These are phyloP conservation scores for Tetramorium bicarinatum DNA, from an alignment of 2,888 invertebrate species.

Conservation along the genomic window DNA sequence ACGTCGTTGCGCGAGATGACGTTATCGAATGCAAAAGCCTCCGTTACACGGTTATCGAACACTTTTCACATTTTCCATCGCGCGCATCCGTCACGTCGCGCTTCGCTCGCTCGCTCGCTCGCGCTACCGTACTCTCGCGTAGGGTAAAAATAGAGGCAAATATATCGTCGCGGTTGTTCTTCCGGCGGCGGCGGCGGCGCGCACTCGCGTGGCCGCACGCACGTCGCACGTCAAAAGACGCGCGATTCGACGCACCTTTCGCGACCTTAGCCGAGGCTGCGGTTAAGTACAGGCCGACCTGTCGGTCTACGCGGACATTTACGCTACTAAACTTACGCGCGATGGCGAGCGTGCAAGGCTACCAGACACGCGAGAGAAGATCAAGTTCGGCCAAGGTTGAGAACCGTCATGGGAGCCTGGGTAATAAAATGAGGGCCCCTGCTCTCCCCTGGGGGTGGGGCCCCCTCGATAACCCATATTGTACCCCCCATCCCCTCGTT, in stretches of 20 bases:
- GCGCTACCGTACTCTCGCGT: conserved; percentile 34
- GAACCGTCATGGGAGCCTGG: conserved; percentile 83
- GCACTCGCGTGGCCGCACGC: conserved; percentile 2
- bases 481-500: conserved; percentile 82
- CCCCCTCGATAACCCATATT: conserved; percentile 86
- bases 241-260: not conserved
- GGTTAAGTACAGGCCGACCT: conserved; percentile 58
- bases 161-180: conserved; percentile 65
- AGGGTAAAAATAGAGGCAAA: conserved; percentile 55
- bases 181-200: not conserved
- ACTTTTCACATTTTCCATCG: conserved; percentile 61
- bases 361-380: conserved; percentile 46
- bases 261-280: conserved; percentile 54
- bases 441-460: conserved; percentile 85
- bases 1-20: conserved; percentile 56
- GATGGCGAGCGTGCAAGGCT: conserved; percentile 28
- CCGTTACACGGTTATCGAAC: conserved; percentile 59
- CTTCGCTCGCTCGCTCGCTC: conserved; percentile 25
- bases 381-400: conserved; percentile 80
- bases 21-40: conserved; percentile 59
- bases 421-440: conserved; percentile 87
- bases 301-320: conserved; percentile 62
- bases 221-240: not conserved
- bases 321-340: conserved; percentile 67
- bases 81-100: conserved; percentile 61